These are phyloP conservation scores for Notamacropus eugenii DNA, from an alignment of 2,797 vertebrate genomes.

Conservation along the genomic window DNA sequence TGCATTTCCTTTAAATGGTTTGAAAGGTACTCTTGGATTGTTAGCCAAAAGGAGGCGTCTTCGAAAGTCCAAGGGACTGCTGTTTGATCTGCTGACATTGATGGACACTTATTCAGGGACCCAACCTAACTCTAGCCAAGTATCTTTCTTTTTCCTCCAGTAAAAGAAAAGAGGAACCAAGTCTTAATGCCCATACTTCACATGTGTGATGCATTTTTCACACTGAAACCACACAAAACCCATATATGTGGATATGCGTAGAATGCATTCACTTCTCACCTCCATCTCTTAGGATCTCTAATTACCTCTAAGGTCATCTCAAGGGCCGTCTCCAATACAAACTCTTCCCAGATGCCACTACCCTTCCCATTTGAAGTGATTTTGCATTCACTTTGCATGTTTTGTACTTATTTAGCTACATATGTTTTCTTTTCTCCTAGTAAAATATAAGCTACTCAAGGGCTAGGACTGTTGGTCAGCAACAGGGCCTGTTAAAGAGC, in stretches of 20 bases:
- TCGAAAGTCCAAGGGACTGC: not conserved
- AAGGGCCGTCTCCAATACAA: not conserved
- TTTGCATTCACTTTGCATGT: not conserved
- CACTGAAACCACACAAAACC: not conserved
- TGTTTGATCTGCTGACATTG: not conserved
- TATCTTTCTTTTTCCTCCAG: not conserved
- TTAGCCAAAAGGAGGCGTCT: not conserved
- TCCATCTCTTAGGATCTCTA: not conserved
- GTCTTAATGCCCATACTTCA: not conserved
- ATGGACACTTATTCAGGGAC: not conserved
- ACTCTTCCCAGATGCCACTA: not conserved
- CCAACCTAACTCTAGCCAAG: not conserved
- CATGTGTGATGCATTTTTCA: conserved; percentile 11
- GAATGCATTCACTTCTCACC: not conserved
- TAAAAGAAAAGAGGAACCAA: conserved; percentile 19
- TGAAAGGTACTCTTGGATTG: not conserved
- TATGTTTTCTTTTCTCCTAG: not conserved
- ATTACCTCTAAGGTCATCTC: not conserved
- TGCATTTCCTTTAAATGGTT: not conserved
- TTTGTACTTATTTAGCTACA: not conserved
- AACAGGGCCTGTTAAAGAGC: not conserved
- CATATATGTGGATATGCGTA: not conserved
- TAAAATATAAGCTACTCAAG: not conserved
- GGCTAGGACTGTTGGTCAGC: not conserved
- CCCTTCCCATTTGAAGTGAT: not conserved